Base-by-base conservation (phyloP, 2,113 vertebrate species). In the Bombycilla garrulus region DNA sequence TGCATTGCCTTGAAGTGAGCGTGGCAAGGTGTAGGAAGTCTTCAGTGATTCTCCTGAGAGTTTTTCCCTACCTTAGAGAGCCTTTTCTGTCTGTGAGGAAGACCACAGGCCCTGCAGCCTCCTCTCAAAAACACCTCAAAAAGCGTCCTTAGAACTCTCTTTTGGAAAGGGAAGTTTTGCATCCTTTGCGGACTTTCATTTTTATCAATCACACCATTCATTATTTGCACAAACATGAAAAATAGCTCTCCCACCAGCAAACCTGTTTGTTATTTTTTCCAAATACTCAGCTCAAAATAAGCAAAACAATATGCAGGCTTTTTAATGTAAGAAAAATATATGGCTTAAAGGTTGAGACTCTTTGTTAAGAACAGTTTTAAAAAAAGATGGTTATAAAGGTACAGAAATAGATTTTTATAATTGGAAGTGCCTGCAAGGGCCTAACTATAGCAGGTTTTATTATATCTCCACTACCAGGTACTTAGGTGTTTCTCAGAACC, bases 401-500 rank as follows among this genome's bases (percentile, higher is more conserved):
- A 64, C 3, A 5, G 67, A 95, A 96, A 96, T 94, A 96, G 67
- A 67, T 53, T 81, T 93, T 95, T 97, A 93, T 92, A 97, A 95
- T 87, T 95, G 93, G 81, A 96, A 95, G 84, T 81, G 91, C 92
- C 91, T 96, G 77, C 54, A 80, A 92, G 76, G 51, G 44, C 45
- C 90, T 93, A 96, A 96, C 88, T 88, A 90, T 95, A 95, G 93
- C 62, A 90, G 35, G 56, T 78, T 94, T 93, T 96, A 91, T 94
- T 96, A 78, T 90, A 92, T 70, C 57, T 92, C 78, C 5, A 5
- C 87, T 90, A 96, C 78, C 91, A 96, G 93, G 91, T 93, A 92
- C 91, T 97, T 94, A 96, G 90, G 81, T 94, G 91, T 70, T 92
- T 92, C 80, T 96, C 64, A 91, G 89, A 97, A 94, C 93, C 95